Evolutionary conservation across 2,888 invertebrate genomes (phyloP).

Genomic region (Pteria penguin): DNA sequence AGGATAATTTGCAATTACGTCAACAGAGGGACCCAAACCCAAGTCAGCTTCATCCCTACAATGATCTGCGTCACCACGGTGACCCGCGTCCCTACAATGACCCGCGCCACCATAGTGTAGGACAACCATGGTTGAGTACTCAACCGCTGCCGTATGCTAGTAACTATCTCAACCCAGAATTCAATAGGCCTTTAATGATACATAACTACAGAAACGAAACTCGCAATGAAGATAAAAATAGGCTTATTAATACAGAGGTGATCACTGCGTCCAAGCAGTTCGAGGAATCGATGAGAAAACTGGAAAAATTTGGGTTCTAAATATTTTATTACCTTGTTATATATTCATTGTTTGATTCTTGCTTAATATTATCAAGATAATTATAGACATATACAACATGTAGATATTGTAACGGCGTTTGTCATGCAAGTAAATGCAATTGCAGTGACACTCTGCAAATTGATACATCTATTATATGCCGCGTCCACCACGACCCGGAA

Average conservation of each 20-base stretch:
- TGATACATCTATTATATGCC: no score
- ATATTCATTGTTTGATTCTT: no score
- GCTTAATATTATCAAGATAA: no score
- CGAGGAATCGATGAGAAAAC: constrained; percentile 61
- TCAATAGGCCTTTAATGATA: constrained; percentile 58
- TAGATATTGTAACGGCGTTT: no score
- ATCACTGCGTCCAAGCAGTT: constrained; percentile 61
- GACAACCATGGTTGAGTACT: constrained; percentile 59
- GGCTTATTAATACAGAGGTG: constrained; percentile 43
- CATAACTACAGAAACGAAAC: constrained; percentile 46
- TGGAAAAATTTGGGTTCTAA: constrained; percentile 52
- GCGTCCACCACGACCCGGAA: no score
- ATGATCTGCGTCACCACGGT: constrained; percentile 36
- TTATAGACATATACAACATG: no score
- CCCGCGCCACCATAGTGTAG: constrained; percentile 4
- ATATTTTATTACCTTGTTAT: no score
- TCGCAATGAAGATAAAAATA: constrained; percentile 28
- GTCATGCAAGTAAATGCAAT: no score
- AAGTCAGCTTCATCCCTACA: constrained; percentile 17
- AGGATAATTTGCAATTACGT: neutral
- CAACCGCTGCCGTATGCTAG: constrained; percentile 63
- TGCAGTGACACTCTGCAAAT: no score
- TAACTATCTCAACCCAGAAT: constrained; percentile 65
- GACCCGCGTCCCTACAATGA: constrained; percentile 38
- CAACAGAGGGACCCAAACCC: constrained; percentile 22